phyloP scores from a whole-genome alignment of 2,113 vertebrate genomes.

The Nothocercus nigrocapillus region DNA sequence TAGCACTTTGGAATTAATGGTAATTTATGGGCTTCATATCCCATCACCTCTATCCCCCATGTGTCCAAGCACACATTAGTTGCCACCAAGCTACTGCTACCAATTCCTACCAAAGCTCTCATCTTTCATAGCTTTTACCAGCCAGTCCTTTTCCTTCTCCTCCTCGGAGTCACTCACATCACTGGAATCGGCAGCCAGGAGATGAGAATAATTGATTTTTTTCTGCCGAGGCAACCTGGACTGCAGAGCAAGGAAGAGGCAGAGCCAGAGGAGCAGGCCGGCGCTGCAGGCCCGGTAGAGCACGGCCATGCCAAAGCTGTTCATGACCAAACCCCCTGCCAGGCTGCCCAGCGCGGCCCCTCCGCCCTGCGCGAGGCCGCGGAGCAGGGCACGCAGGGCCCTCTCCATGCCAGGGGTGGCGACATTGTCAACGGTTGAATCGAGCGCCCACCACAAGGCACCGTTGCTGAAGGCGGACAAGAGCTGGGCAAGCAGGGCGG shows the following conservation, averaged over 20 bases:
- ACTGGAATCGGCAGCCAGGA: constrained; percentile 82
- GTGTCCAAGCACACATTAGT: neutral
- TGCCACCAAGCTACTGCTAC: neutral
- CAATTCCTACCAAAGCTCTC: constrained; percentile 57
- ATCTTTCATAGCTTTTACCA: constrained; percentile 86
- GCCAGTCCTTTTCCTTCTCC: constrained; percentile 87
- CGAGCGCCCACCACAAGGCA: constrained; percentile 84
- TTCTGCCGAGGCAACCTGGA: constrained; percentile 81
- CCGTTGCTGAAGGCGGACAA: constrained; percentile 80
- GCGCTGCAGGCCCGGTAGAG: constrained; percentile 76
- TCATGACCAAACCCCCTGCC: constrained; percentile 77
- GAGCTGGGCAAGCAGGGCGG: constrained; percentile 79
- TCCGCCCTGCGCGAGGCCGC: constrained; percentile 64
- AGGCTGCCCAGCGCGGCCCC: constrained; percentile 85
- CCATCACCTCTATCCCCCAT: rapidly evolving
- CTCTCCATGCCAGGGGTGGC: constrained; percentile 81
- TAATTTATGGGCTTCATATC: neutral
- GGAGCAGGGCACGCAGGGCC: constrained; percentile 77
- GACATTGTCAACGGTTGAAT: constrained; percentile 73
- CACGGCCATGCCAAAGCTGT: constrained; percentile 69
- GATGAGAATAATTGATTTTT: constrained; percentile 87
- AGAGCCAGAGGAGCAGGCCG: constrained; percentile 79
- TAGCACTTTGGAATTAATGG: neutral
- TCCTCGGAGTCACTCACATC: constrained; percentile 87
- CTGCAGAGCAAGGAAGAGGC: constrained; percentile 77